These are phyloP conservation scores for Atethmia centrago DNA, from an alignment of 2,888 invertebrate species.

Conservation along the genomic window DNA sequence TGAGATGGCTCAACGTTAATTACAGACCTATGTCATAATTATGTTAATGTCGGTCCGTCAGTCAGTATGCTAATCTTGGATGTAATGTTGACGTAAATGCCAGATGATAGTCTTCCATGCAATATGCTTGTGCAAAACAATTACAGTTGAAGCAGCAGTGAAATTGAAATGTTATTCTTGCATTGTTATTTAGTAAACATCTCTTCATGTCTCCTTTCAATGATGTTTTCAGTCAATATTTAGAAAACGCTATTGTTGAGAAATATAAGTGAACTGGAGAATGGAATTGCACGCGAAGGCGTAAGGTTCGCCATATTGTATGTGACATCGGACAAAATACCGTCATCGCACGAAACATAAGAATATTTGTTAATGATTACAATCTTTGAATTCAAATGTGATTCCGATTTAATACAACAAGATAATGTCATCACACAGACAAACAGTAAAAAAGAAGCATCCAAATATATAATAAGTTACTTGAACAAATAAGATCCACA, in stretches of 20 bases:
- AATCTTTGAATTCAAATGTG: not conserved
- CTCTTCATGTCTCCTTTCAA: constrained; percentile 30
- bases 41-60: constrained; percentile 50
- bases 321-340: not conserved
- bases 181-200: constrained; percentile 35
- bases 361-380: not conserved
- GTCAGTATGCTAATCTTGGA: constrained; percentile 20
- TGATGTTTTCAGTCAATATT: constrained; percentile 45
- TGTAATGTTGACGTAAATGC: constrained; percentile 39
- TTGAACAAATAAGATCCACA: no score
- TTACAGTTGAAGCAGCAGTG: constrained; percentile 6
- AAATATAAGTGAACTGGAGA: constrained; percentile 19
- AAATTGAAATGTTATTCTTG: not conserved
- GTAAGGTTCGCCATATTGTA: not conserved
- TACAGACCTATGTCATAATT: constrained; percentile 35
- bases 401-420: not conserved
- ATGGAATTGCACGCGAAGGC: constrained; percentile 32
- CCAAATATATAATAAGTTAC: no score
- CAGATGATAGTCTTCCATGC: constrained; percentile 20
- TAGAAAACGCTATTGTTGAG: constrained; percentile 35
- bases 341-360: not conserved
- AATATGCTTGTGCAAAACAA: constrained; percentile 47
- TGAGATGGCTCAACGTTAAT: constrained; percentile 43
- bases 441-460: no score
- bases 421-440: not conserved